phyloP scores from a whole-genome alignment of 2,113 vertebrate genomes.

The Arothron firmamentum region DNA sequence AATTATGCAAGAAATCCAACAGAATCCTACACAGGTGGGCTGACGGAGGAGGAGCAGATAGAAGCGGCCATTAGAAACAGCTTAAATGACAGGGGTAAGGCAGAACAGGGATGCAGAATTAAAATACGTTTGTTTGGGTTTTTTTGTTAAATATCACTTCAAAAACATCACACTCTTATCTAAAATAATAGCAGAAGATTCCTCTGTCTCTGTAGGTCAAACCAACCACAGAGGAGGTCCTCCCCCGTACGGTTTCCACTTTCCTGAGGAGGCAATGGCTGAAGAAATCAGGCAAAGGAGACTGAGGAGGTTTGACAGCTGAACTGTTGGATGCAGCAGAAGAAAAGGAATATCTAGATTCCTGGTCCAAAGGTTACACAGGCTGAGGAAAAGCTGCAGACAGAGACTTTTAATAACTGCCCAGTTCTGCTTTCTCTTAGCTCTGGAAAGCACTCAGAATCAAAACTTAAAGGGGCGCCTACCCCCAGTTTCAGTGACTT shows the following conservation, averaged over 20 bases:
- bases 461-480: too few relatives aligned
- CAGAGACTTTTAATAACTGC: neutral
- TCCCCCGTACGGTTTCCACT: constrained; percentile 44
- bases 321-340: neutral
- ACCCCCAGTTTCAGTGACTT: too few relatives aligned
- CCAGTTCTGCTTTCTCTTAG: neutral
- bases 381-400: constrained; percentile 1
- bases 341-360: neutral
- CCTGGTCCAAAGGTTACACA: neutral
- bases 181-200: too few relatives aligned
- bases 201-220: constrained; percentile 32
- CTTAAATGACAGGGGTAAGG: constrained; percentile 80
- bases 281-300: constrained; percentile 65
- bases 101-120: neutral
- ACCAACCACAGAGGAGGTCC: constrained; percentile 22
- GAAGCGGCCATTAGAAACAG: constrained; percentile 85
- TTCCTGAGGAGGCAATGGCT: constrained; percentile 19
- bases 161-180: neutral
- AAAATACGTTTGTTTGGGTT: too few relatives aligned
- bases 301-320: constrained; percentile 63
- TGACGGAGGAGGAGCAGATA: constrained; percentile 87
- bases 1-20: constrained; percentile 41
- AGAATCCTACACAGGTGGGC: constrained; percentile 65
- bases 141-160: neutral
- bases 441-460: too few relatives aligned